Evolutionary conservation across 2,888 invertebrate genomes (phyloP).

Genomic region (Parthenolecanium corni): DNA sequence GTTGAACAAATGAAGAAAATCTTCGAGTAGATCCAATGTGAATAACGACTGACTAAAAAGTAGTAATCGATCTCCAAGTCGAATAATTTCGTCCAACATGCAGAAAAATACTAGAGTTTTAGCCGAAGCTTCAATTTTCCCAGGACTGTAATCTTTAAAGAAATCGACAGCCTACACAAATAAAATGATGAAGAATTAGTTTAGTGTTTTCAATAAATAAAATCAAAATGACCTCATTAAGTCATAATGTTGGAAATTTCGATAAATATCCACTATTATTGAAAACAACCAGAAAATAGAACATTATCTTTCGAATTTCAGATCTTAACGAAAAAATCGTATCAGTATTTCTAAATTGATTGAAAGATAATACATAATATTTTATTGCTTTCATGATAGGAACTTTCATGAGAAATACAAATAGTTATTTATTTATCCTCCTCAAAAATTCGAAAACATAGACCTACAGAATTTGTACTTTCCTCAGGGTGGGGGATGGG

Average conservation of each 20-base stretch:
- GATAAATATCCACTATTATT: no score
- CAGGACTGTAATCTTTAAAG: constrained; percentile 73
- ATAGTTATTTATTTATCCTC: no score
- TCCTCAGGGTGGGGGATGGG: no score
- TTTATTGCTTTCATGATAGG: no score
- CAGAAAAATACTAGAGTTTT: constrained; percentile 91
- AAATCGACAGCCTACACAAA: constrained; percentile 56
- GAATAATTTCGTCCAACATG: constrained; percentile 77
- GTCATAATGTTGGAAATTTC: not conserved
- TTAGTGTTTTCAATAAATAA: not conserved
- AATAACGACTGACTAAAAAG: constrained; percentile 94
- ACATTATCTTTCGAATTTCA: no score
- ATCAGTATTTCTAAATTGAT: no score
- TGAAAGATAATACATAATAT: no score
- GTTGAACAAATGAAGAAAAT: constrained; percentile 64
- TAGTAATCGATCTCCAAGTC: constrained; percentile 76
- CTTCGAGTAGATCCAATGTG: constrained; percentile 88
- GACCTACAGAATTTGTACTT: no score
- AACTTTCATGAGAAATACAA: no score
- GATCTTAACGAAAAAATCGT: no score
- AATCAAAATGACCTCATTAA: not conserved
- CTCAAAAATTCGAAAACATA: no score
- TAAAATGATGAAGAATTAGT: constrained; percentile 27
- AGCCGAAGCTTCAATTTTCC: constrained; percentile 81
- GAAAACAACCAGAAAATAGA: no score